These are phyloP conservation scores for Lontra canadensis DNA, from an alignment of 2,113 vertebrate genomes.

Conservation along the genomic window DNA sequence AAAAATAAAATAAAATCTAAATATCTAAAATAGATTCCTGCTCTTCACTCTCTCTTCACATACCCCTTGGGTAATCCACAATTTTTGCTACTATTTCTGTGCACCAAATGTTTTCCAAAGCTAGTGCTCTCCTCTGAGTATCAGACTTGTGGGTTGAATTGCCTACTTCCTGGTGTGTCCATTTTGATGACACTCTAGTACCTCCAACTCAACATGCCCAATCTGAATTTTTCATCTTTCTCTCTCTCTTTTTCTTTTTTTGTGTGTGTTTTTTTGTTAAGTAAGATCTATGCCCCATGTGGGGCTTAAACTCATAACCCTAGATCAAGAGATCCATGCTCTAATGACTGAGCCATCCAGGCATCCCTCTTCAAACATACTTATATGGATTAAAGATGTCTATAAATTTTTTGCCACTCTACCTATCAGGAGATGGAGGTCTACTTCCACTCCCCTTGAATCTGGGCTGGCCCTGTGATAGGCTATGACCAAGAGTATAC, in stretches of 20 bases:
- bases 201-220: neutral
- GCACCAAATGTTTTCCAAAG: neutral
- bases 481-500: neutral
- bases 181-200: neutral
- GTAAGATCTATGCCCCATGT: neutral
- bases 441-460: neutral
- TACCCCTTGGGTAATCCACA: neutral
- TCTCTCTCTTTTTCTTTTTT: neutral
- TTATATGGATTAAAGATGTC: neutral
- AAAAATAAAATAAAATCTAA: neutral
- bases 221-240: neutral
- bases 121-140: neutral
- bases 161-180: neutral
- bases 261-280: neutral
- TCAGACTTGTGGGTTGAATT: neutral
- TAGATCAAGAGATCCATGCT: neutral
- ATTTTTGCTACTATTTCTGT: neutral
- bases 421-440: neutral
- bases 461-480: neutral
- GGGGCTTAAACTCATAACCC: neutral
- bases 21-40: neutral
- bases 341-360: neutral
- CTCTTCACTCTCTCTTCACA: neutral
- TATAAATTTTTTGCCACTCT: neutral
- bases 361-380: neutral